Evolutionary conservation across 2,113 vertebrate species (phyloP).

Genomic region (Mobula hypostoma): DNA sequence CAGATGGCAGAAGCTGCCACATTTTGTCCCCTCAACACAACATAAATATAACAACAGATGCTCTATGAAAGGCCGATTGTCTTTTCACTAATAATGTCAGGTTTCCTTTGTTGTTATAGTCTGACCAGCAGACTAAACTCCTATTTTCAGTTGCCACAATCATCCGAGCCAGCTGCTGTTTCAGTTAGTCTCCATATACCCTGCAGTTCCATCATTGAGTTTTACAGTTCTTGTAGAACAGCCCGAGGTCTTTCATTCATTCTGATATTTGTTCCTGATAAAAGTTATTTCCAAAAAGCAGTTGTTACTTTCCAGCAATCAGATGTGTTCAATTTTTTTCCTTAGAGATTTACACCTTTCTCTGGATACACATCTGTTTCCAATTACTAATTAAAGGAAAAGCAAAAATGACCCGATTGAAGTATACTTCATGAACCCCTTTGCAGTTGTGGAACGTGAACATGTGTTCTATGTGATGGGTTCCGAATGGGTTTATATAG

Average conservation of each 20-base stretch:
- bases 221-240: not conserved
- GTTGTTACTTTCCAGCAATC: not conserved
- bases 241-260: not conserved
- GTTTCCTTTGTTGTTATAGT: not conserved
- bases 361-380: not conserved
- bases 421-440: not conserved
- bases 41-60: not conserved
- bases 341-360: not conserved
- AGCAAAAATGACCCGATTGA: not conserved
- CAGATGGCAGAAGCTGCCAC: not conserved
- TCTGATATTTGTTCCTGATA: not conserved
- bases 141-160: not conserved
- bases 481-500: not conserved
- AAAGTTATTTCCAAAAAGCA: not conserved
- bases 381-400: not conserved
- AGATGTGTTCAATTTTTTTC: not conserved
- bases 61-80: no score
- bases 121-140: not conserved
- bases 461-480: not conserved
- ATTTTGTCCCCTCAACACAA: not conserved
- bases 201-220: not conserved
- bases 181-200: not conserved
- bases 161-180: not conserved
- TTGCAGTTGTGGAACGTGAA: constrained; percentile 4
- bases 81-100: not conserved